Evolutionary conservation across 2,113 vertebrate genomes (phyloP).

Genomic region (Centropus bengalensis): DNA sequence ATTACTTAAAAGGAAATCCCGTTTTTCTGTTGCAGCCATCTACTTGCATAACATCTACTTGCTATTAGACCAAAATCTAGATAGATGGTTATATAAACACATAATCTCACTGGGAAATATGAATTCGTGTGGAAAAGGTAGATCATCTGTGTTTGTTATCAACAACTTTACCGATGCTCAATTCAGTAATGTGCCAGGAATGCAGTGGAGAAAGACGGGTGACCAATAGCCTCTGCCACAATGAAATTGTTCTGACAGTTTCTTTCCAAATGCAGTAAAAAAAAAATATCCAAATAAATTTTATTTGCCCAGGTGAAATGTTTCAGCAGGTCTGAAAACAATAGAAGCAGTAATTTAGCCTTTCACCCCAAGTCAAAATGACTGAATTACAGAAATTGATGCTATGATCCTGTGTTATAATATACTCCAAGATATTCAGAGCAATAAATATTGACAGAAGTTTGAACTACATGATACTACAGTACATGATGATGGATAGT

Average conservation of each 20-base stretch:
- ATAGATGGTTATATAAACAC: neutral
- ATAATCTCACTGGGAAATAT: neutral
- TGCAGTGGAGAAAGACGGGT: fast-evolving
- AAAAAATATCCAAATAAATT: neutral
- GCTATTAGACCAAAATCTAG: neutral
- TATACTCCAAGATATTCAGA: neutral
- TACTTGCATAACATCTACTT: neutral
- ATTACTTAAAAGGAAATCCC: neutral
- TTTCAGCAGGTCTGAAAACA: neutral
- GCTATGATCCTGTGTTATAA: constrained; percentile 7
- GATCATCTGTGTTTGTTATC: neutral
- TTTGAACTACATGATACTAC: neutral
- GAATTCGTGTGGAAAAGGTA: neutral
- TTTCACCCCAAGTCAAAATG: constrained; percentile 6
- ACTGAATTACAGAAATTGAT: neutral
- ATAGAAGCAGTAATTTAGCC: neutral
- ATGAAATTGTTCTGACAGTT: neutral
- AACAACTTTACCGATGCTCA: neutral
- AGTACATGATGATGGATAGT: neutral
- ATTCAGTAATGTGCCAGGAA: neutral
- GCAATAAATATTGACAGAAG: neutral
- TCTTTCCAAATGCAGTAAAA: neutral
- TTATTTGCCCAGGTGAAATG: neutral
- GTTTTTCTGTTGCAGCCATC: neutral
- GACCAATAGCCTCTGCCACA: neutral